Percentiles rank a stretch among this genome's conserved stretches.
These are phyloP conservation scores for Pentamera pediparva DNA, from an alignment of 53 echinoderm and acorn worm genomes.

Conservation along the genomic window DNA sequence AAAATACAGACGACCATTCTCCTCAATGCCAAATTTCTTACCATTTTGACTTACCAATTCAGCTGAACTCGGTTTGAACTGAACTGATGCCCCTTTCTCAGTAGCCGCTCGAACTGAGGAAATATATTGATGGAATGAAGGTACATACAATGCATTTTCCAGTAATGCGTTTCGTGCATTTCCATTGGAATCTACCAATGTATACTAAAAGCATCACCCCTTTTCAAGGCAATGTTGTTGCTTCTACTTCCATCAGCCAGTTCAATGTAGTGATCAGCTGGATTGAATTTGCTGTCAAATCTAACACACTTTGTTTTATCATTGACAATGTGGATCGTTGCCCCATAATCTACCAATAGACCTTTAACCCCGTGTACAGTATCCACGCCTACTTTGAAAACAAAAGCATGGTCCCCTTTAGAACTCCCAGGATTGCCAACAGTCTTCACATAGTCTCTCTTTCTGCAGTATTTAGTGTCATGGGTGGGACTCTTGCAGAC, in stretches of 20 bases:
- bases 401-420: neutral
- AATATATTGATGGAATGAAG: conserved; percentile 14
- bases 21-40: conserved; percentile 17
- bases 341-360: conserved; percentile 31
- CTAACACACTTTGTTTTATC: conserved; percentile 14
- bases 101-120: conserved; percentile 32
- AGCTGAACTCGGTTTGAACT: neutral
- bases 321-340: conserved; percentile 33
- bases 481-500: neutral
- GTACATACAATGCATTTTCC: conserved; percentile 24
- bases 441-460: neutral
- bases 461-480: conserved; percentile 14
- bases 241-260: conserved; percentile 25
- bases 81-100: conserved; percentile 22
- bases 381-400: conserved; percentile 2
- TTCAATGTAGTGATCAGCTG: conserved; percentile 30
- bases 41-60: neutral
- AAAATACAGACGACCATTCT: conserved; percentile 26
- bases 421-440: neutral
- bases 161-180: neutral
- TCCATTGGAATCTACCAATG: conserved; percentile 9
- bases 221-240: conserved; percentile 12
- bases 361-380: conserved; percentile 1
- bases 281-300: conserved; percentile 26
- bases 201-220: conserved; percentile 4